Evolutionary conservation across 2,113 vertebrate genomes (phyloP), one percentile per base, ranked within the genome.

Genomic region (Recurvirostra avosetta): DNA sequence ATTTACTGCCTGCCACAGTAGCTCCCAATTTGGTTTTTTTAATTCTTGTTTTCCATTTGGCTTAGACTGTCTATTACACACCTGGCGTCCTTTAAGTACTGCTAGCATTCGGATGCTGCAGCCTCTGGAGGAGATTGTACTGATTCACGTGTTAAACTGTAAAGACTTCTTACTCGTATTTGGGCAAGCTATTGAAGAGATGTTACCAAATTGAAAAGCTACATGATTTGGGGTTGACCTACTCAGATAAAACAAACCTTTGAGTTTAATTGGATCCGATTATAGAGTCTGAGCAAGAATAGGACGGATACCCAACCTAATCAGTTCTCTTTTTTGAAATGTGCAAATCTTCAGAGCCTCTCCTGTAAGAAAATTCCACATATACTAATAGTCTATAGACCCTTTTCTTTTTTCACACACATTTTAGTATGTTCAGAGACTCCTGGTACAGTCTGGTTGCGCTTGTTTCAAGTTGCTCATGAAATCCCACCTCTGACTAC

Each of bases 401-500:
- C 34, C 41, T 82, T 84, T 47, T 73, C 52, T 88, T 94, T 88
- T 87, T 90, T 71, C 85, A 41, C 25, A 68, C 62, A 53, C 74
- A 43, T 90, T 96, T 93, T 72, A 70, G 66, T 94, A 45, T 92
- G 70, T 96, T 94, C 90, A 80, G 70, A 93, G 89, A 85, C 70
- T 92, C 92, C 94, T 94, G 81, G 50, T 94, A 34, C 91, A 93
- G 73, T 83, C 90, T 95, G 91, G 66, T 77, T 96, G 88, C 45
- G 34, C 86, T 96, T 94, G 73, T 90, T 95, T 96, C 92, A 96
- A 94, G 94, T 94, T 95, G 75, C 62, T 96, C 70, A 5, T 79
- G 90, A 90, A 95, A 96, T 95, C 95, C 95, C 91, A 96, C 95
- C 91, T 91, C 92, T 90, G 81, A 96, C 95, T 97, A 55, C 91